Evolutionary conservation across 2,113 vertebrate species (phyloP).

Genomic region (Heteronetta atricapilla): DNA sequence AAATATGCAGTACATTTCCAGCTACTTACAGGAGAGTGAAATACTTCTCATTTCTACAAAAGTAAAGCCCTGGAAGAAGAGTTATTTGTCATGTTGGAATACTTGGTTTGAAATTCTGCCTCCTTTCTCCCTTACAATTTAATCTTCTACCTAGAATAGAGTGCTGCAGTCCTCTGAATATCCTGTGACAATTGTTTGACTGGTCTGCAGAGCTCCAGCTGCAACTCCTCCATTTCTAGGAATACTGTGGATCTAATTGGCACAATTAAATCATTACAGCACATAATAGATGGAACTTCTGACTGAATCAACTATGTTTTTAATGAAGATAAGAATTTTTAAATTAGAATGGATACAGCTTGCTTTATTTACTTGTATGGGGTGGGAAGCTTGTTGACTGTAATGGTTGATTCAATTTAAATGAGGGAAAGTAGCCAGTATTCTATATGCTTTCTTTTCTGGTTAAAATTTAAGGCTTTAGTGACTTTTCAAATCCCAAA

Average conservation of each 20-base stretch:
- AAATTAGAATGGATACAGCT: constrained; percentile 50
- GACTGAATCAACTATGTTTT: constrained; percentile 57
- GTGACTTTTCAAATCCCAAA: background rate
- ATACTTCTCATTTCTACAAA: constrained; percentile 42
- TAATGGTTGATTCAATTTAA: constrained; percentile 36
- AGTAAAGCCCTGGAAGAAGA: constrained; percentile 8
- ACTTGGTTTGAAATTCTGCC: constrained; percentile 35
- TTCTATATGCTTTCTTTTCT: background rate
- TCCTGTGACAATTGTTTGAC: constrained; percentile 30
- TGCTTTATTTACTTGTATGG: constrained; percentile 39
- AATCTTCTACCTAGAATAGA: constrained; percentile 20
- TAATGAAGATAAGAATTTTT: constrained; percentile 62
- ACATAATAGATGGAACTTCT: constrained; percentile 63
- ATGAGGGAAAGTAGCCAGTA: background rate
- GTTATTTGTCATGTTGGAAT: constrained; percentile 13
- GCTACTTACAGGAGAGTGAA: constrained; percentile 18
- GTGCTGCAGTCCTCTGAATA: constrained; percentile 12
- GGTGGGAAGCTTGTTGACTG: constrained; percentile 33
- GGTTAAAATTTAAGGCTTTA: constrained; percentile 34
- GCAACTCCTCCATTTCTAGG: constrained; percentile 61
- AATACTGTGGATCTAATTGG: constrained; percentile 59
- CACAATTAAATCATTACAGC: constrained; percentile 61
- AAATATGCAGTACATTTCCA: constrained; percentile 55
- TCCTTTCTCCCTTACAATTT: constrained; percentile 20
- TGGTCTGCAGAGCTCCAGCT: constrained; percentile 50